A percentile compares a stretch with the other conserved stretches of the same genome.
These are phyloP conservation scores for Anastatus disparis DNA, from an alignment of 1,140 invertebrate genomes.

Conservation along the genomic window DNA sequence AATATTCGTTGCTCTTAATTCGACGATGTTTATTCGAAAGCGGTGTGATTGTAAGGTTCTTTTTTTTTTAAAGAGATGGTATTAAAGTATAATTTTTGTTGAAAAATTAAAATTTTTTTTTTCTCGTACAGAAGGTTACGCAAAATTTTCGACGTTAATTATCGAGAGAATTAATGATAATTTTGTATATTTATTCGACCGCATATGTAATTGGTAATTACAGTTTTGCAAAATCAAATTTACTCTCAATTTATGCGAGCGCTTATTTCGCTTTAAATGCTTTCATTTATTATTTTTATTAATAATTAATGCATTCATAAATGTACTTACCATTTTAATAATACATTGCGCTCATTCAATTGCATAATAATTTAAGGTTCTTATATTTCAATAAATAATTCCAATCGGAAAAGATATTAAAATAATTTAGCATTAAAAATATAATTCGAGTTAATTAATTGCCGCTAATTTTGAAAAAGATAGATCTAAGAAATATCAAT, in stretches of 20 bases:
- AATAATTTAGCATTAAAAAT: too few relatives aligned
- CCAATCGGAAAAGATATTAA: too few relatives aligned
- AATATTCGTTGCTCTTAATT: too few relatives aligned
- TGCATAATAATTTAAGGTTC: too few relatives aligned
- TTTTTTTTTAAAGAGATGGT: too few relatives aligned
- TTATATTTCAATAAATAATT: too few relatives aligned
- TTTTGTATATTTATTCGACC: background rate
- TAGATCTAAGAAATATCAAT: slow-evolving; percentile 2
- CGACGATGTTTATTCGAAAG: too few relatives aligned
- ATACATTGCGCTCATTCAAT: too few relatives aligned
- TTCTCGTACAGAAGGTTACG: background rate
- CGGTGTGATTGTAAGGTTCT: too few relatives aligned
- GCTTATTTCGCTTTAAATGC: background rate
- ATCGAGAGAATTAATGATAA: background rate
- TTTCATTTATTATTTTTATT: background rate
- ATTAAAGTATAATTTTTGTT: too few relatives aligned
- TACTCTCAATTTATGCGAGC: background rate
- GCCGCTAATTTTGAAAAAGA: background rate
- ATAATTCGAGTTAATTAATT: too few relatives aligned
- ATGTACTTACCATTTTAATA: background rate
- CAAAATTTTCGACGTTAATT: background rate
- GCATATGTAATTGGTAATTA: slow-evolving; percentile 15
- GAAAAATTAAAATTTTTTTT: too few relatives aligned
- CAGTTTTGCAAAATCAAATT: background rate
- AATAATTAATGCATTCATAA: background rate